phyloP scores from a whole-genome alignment of 2,888 invertebrate genomes.

The Cacoxenus indagator region DNA sequence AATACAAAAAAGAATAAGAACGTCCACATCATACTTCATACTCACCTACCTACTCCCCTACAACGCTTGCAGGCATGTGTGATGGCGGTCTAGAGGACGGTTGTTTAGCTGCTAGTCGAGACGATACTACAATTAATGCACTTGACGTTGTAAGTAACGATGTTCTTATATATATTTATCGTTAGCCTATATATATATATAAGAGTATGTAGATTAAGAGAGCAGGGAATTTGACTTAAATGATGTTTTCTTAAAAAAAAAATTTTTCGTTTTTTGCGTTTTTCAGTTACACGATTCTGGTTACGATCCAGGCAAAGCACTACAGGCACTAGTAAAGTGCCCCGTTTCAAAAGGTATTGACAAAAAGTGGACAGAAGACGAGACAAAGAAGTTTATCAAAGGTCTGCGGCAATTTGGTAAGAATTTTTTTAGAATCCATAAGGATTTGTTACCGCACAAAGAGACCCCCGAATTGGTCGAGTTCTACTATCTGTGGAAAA shows the following conservation, averaged over 20 bases:
- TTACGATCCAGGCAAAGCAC: constrained; percentile 96
- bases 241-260: not conserved
- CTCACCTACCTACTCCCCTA: not conserved
- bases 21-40: not conserved
- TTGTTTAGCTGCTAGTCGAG: constrained; percentile 95
- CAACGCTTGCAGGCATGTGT: constrained; percentile 83
- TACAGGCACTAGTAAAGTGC: constrained; percentile 96
- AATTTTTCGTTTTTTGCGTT: not conserved
- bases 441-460: constrained; percentile 96
- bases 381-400: constrained; percentile 98
- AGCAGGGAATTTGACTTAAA: too few relatives aligned
- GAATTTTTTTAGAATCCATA: constrained; percentile 97
- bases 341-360: constrained; percentile 97
- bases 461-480: constrained; percentile 98
- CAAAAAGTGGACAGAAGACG: constrained; percentile 98
- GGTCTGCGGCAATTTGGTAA: constrained; percentile 98
- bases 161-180: not conserved
- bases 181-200: not conserved
- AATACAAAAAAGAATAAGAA: too few relatives aligned
- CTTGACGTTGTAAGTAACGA: constrained; percentile 84
- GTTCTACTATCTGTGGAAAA: constrained; percentile 99
- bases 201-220: too few relatives aligned
- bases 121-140: constrained; percentile 98
- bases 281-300: constrained; percentile 91
- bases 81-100: constrained; percentile 98